Evolutionary conservation across 1,140 invertebrate species (phyloP), one percentile per base, ranked within the genome.

Genomic region (Ostrea denselamellosa): DNA sequence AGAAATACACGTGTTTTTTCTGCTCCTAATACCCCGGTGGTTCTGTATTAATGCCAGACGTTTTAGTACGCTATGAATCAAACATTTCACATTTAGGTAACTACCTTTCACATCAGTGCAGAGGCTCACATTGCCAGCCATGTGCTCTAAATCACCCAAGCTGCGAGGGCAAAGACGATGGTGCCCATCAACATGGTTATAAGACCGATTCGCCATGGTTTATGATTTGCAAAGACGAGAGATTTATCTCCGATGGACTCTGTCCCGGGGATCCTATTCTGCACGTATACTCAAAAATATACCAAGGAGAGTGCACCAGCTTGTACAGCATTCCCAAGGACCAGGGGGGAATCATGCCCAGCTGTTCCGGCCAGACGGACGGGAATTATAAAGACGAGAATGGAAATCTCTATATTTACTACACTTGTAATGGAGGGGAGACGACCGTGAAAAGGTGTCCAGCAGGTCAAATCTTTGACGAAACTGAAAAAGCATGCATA

Each of bases 131-230:
- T 85, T 90, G 88, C 86, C 52, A 77, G 28, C 90, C 90, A 2
- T 90, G 90, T 52, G 22, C 10, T 22, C 34, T 89, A 10, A 10
- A 82, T 14, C 77, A 86, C 22, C 88, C 88, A 68, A 90, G 83
- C 85, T 90, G 90, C 65, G 90, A 90, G 56, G 87, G 85, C 0
- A 89, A 88, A 53, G 25, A 58, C 53, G 87, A 90, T 54, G 90
- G 90, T 19, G 44, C 88, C 12, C 34, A 85, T 77, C 68, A 86
- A 17, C 86, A 90, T 54, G 34, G 54, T n/a, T 44, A 58, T 4
- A 90, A 87, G 25, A 83, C 54, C n/a, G 87, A 89, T 25, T 84
- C 86, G 10, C 90, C 90, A 25, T 89, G 85, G 58, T 89, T 87
- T 52, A 87, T 89, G 25, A 56, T 89, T 17, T 90, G 90, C 62